Evolutionary conservation across 2,797 vertebrate species (phyloP).

Genomic region (Danio albolineatus): DNA sequence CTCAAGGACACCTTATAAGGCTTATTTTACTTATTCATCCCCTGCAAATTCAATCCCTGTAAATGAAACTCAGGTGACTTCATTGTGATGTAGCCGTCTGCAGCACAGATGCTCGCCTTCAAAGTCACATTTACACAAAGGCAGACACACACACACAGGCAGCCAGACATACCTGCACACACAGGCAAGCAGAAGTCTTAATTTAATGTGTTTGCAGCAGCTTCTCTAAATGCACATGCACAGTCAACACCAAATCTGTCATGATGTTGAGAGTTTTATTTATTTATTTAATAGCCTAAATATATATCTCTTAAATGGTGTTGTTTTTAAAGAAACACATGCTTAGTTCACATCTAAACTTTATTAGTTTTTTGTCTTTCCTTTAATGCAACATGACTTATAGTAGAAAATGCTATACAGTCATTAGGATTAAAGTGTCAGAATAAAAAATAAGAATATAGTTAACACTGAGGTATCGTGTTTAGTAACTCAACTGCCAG

Average conservation of each 20-base stretch:
- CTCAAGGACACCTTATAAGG: conserved; percentile 9
- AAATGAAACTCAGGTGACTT: conserved; percentile 42
- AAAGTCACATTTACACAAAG: conserved; percentile 31
- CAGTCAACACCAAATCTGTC: background rate
- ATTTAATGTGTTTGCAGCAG: conserved; percentile 35
- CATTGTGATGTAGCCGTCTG: conserved; percentile 28
- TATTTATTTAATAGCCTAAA: too few relatives aligned
- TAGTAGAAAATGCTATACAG: background rate
- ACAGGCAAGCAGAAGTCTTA: background rate
- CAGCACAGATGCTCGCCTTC: conserved; percentile 31
- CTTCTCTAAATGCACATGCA: background rate
- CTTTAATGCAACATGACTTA: background rate
- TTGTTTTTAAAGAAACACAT: background rate
- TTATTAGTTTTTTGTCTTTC: background rate
- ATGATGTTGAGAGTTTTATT: background rate
- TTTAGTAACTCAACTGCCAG: background rate
- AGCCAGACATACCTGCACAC: conserved; percentile 27
- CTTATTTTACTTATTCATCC: conserved; percentile 41
- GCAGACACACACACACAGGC: background rate
- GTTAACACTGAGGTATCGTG: background rate
- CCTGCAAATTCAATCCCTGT: conserved; percentile 34
- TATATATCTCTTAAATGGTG: background rate
- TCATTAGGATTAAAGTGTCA: background rate
- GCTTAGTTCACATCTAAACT: background rate
- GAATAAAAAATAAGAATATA: background rate